Conservation (phyloP, 92 coral and sea anemone genomes). For the Palythoa heliodiscus region DNA sequence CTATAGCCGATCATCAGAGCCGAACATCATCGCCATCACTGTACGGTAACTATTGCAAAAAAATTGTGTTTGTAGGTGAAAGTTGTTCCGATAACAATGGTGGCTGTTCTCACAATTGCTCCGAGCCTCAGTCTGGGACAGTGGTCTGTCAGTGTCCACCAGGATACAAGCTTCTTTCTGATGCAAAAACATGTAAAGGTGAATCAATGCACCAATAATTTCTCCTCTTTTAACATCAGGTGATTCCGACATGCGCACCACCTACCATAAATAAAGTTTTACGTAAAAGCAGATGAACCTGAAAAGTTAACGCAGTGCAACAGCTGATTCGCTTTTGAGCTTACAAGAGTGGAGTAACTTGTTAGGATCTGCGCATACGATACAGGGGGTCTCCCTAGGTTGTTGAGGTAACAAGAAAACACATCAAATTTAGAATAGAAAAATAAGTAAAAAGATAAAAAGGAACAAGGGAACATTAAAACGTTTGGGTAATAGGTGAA, state of each 20-base stretch:
- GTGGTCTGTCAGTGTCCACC: constrained; percentile 25
- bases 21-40: not conserved
- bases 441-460: no score
- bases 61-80: not conserved
- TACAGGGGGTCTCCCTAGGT: no score
- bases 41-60: not conserved
- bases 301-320: not conserved
- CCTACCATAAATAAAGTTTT: not conserved
- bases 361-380: no score
- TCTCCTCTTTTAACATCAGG: no score
- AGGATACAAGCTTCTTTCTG: constrained; percentile 16
- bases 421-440: no score
- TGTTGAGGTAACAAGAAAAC: no score
- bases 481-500: no score
- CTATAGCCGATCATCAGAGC: no score
- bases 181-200: constrained; percentile 22
- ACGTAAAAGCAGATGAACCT: not conserved
- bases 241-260: no score
- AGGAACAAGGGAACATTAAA: no score
- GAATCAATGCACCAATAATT: not conserved
- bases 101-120: constrained; percentile 25
- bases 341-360: no score
- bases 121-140: not conserved
- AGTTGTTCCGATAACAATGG: constrained; percentile 32
- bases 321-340: not conserved